Conservation (phyloP, 1,140 invertebrate genomes). For the Drosophila persimilis region DNA sequence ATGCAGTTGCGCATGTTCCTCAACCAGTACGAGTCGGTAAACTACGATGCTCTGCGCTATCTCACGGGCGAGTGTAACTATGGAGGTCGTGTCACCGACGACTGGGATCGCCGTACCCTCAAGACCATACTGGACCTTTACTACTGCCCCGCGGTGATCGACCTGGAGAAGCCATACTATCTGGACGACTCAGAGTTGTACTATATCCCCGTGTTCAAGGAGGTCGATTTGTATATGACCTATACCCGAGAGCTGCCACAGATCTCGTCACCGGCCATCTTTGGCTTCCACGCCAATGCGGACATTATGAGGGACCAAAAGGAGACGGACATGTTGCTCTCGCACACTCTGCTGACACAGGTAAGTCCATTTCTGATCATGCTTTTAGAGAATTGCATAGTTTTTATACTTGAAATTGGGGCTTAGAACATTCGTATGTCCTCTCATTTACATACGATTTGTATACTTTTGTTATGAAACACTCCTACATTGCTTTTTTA, state of each 20-base stretch:
- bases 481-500: constrained; percentile 15
- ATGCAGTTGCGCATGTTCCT: constrained; percentile 95
- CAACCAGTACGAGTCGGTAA: constrained; percentile 93
- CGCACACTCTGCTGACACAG: constrained; percentile 93
- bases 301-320: constrained; percentile 97
- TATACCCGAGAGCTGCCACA: constrained; percentile 91
- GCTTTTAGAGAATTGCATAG: not conserved
- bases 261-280: constrained; percentile 92
- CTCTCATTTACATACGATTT: not conserved
- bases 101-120: constrained; percentile 95
- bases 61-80: constrained; percentile 98
- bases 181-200: constrained; percentile 89
- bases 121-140: constrained; percentile 92
- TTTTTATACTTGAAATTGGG: not conserved
- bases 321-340: constrained; percentile 92
- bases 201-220: constrained; percentile 89
- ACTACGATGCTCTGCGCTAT: constrained; percentile 94
- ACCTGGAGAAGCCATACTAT: constrained; percentile 84
- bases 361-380: constrained; percentile 39
- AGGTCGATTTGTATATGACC: constrained; percentile 90
- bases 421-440: not conserved
- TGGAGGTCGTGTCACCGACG: constrained; percentile 96
- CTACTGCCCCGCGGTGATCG: constrained; percentile 87
- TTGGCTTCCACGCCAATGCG: constrained; percentile 97
- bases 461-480: not conserved